Percentiles rank a stretch among this genome's conserved stretches.
Evolutionary conservation across 2,797 vertebrate species (phyloP).

Genomic region (Spheniscus humboldti): DNA sequence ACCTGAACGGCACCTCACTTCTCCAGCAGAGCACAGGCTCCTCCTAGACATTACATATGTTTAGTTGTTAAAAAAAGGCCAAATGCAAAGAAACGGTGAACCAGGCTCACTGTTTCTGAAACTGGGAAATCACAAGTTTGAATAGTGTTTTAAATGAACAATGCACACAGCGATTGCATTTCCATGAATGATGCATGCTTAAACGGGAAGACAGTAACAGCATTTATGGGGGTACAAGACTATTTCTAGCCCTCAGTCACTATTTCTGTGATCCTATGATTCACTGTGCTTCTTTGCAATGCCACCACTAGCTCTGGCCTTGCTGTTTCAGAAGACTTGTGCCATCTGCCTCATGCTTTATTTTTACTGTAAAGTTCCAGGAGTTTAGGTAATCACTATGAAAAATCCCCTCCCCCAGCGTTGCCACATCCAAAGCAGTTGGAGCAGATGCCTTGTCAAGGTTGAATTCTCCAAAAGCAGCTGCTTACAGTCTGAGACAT

Average conservation of each 20-base stretch:
- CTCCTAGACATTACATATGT: rapidly evolving
- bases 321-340: neutral
- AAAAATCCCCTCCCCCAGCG: neutral
- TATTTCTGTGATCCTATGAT: neutral
- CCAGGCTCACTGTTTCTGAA: neutral
- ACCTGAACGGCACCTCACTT: rapidly evolving
- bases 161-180: rapidly evolving
- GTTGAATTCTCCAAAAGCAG: conserved; percentile 30
- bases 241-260: neutral
- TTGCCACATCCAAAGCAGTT: neutral
- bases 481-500: neutral
- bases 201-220: neutral
- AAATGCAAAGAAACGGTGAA: neutral
- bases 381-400: neutral
- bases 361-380: neutral
- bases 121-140: neutral
- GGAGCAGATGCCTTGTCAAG: conserved; percentile 34
- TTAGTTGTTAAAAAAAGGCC: too few species aligned
- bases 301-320: neutral
- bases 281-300: neutral
- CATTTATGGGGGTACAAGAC: neutral
- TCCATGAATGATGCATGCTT: neutral
- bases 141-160: neutral
- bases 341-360: neutral
- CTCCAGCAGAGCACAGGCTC: neutral